Percentiles rank a stretch among this genome's conserved stretches.
Evolutionary conservation across 1,140 invertebrate genomes (phyloP).

Genomic region (Atopsyche davidsoni): DNA sequence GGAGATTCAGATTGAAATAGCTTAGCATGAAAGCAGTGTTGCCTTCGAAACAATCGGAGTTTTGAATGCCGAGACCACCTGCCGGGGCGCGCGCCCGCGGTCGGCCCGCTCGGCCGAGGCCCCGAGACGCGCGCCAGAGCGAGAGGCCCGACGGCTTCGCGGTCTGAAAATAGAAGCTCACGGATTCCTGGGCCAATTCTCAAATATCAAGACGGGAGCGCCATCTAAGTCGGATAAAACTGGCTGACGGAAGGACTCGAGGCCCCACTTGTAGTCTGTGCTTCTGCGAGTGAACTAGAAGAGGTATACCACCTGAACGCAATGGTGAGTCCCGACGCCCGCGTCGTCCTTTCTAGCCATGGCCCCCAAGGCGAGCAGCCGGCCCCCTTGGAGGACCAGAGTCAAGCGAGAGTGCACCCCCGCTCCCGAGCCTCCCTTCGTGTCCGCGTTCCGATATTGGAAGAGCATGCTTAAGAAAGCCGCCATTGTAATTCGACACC

Average conservation of each 20-base stretch:
- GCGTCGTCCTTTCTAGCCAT: conserved; percentile 26
- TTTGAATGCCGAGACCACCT: conserved; percentile 34
- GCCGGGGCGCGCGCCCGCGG: conserved; percentile 7
- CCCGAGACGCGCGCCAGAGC: conserved; percentile 22
- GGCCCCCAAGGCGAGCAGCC: conserved; percentile 12
- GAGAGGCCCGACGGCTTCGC: conserved; percentile 34
- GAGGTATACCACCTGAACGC: conserved; percentile 51
- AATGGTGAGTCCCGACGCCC: conserved; percentile 58
- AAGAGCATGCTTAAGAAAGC: conserved; percentile 36
- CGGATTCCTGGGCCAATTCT: conserved; percentile 53
- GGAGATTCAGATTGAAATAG: conserved; percentile 40
- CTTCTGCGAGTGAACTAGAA: conserved; percentile 61
- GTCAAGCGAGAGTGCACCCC: conserved; percentile 24
- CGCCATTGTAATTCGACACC: conserved; percentile 35
- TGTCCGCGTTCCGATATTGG: conserved; percentile 36
- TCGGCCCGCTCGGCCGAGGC: conserved; percentile 35
- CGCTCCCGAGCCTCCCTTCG: conserved; percentile 32
- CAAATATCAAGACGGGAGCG: conserved; percentile 54
- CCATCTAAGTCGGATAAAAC: conserved; percentile 70
- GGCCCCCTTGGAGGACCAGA: conserved; percentile 2
- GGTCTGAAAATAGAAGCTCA: conserved; percentile 49
- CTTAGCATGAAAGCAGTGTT: conserved; percentile 46
- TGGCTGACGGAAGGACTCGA: conserved; percentile 54
- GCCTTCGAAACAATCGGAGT: conserved; percentile 27
- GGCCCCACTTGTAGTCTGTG: conserved; percentile 68